phyloP scores from a whole-genome alignment of 2,113 vertebrate genomes.

The Poicephalus gulielmi region DNA sequence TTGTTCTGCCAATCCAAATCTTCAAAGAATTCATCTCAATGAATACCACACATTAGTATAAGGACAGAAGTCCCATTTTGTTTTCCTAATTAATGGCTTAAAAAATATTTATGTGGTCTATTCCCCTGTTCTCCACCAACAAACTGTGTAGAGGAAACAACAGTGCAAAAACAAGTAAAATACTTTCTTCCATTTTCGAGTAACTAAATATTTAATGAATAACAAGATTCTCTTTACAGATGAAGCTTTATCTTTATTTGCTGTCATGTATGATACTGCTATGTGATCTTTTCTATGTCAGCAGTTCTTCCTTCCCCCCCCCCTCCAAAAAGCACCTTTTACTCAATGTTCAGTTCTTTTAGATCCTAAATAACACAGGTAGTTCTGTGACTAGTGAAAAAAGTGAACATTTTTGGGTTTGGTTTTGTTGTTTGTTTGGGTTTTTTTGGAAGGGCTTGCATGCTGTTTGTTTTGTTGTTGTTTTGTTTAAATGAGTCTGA shows the following conservation, averaged over 20 bases:
- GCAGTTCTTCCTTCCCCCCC: not conserved
- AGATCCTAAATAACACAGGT: accelerated
- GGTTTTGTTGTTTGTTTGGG: not conserved
- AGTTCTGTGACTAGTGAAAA: not conserved
- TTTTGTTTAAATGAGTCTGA: not conserved
- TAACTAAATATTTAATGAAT: not conserved
- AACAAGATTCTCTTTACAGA: not conserved
- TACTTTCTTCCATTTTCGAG: not conserved
- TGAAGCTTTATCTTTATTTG: not conserved
- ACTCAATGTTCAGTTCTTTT: not conserved
- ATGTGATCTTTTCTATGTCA: not conserved
- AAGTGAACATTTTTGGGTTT: not conserved
- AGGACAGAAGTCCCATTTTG: not conserved
- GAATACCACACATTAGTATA: not conserved
- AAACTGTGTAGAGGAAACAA: not conserved
- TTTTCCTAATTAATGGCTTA: not conserved
- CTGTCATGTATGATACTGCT: not conserved
- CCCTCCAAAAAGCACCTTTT: not conserved
- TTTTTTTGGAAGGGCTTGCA: not conserved
- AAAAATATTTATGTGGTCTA: not conserved
- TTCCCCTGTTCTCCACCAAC: not conserved
- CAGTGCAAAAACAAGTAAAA: not conserved
- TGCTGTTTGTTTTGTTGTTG: not conserved
- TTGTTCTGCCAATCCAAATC: not conserved
- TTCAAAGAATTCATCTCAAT: not conserved